Base-by-base conservation (phyloP, 2,888 invertebrate species). In the Bellardia pandia region DNA sequence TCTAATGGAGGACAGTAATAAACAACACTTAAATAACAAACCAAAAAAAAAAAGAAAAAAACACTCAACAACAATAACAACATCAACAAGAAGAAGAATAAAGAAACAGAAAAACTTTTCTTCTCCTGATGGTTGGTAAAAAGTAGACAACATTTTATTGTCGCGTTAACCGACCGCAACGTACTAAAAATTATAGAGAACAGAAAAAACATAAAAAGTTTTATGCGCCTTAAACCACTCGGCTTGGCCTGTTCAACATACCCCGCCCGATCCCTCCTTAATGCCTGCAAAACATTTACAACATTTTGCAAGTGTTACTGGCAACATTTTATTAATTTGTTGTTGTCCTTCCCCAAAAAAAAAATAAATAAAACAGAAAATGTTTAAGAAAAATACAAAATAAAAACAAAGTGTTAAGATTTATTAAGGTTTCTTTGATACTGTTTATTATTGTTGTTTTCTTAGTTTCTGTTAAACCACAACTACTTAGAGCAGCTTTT, bases 161-260 rank as follows among this genome's bases (percentile, higher is more conserved):
- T 91, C 90, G 91, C 91, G 92, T 92, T 93, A 93, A 92, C 92
- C 92, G 92, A 93, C 92, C 92, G 91, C 93, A 92, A 91, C 91
- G 92, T 90, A 88, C 58, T 81, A 88, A 89, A 86, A 85, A 86
- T 51, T 68, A 40, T 75, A 75, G 42, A 30, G 9, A 81, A 51
- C 16, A 74, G 56, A 79, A 56, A 82, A 85, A 74, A 58, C n/a
- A 58, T 66, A 51, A 51, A 76, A 76, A 84, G 45, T 75, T 68
- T 30, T 82, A 40, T 82, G 48, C 58, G 58, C 68, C 80, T 84
- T 84, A 80, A 81, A 80, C 75, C 80, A 51, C 77, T 84, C 64
- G 60, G 37, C 58, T 51, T 60, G 13, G 3, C 11, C 13, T 45
- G 45, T 13, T 11, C 14, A 37, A 66, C 23, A 33, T 40, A 72